Percentiles rank a stretch among this genome's conserved stretches.
phyloP scores from a whole-genome alignment of 1,140 invertebrate genomes.

The Drosophila kepulauana region DNA sequence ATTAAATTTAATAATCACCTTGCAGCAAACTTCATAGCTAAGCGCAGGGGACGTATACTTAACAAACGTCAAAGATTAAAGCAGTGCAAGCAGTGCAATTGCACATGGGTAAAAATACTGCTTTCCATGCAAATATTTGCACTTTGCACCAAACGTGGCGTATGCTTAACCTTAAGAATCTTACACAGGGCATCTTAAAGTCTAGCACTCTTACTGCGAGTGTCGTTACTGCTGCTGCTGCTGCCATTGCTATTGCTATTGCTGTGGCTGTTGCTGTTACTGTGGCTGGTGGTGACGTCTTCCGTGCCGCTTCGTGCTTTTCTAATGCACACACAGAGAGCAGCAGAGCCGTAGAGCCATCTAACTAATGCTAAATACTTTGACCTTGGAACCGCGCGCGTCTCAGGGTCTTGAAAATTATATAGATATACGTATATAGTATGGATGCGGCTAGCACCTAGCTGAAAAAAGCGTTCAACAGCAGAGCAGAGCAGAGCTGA shows the following conservation, averaged over 20 bases:
- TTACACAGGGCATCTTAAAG: neutral
- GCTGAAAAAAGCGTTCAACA: constrained; percentile 40
- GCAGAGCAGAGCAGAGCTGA: neutral
- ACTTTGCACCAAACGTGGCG: neutral
- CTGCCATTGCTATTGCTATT: constrained; percentile 4
- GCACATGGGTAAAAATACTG: neutral
- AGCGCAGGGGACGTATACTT: no score
- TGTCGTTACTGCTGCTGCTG: constrained; percentile 5
- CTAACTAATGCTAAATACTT: constrained; percentile 75
- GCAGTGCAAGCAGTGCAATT: constrained; percentile 2
- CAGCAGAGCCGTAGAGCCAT: constrained; percentile 42
- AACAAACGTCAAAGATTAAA: neutral
- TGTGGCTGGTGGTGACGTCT: constrained; percentile 64
- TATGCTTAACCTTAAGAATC: neutral
- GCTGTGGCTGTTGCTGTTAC: constrained; percentile 20
- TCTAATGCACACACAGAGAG: constrained; percentile 70
- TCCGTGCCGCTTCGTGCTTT: constrained; percentile 79
- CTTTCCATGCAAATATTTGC: neutral
- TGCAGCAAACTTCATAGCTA: no score
- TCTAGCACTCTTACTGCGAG: neutral
- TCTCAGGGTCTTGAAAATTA: constrained; percentile 82
- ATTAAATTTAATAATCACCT: no score
- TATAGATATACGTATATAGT: constrained; percentile 43
- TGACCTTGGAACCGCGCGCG: constrained; percentile 67
- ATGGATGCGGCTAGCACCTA: constrained; percentile 55